Evolutionary conservation across 2,888 invertebrate genomes (phyloP), one percentile per base, ranked within the genome.

Genomic region (Luperina nickerlii): DNA sequence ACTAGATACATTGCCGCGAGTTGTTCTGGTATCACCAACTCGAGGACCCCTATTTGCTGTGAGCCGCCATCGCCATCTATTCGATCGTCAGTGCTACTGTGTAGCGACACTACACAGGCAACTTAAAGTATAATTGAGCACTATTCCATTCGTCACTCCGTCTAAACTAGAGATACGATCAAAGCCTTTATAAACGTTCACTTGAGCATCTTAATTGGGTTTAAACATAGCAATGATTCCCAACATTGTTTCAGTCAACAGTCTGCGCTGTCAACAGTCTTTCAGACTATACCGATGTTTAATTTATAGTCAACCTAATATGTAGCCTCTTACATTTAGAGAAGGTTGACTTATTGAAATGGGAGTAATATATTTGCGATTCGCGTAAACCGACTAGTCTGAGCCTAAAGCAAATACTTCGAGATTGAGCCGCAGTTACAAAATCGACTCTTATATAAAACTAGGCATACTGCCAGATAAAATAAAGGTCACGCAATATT

Each of bases 1-100:
- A 93, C 90, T 91, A 89, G 92, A 93, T 93, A 91, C 90, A 90
- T 89, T 87, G 89, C 90, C 90, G 88, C 90, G 87, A 90, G 90
- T 91, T 91, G 88, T 89, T 89, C 86, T 89, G 79, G 84, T 87
- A 85, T 87, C 84, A 82, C 81, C 80, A 87, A 78, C 83, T 80
- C 76, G 65, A 81, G 66, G 83, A 76, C 82, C 84, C 74, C 77
- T 82, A 82, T 85, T 81, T 83, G 78, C 71, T 48, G 27, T 62
- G 11, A 68, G 54, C 73, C 27, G 48, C 48, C 45, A 60, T 78
- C 66, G 48, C 48, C 45, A 60, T 78, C 66, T 24, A 78, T 75
- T 75, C 67, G 57, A 45, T 60, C 70, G 73, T 65, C 38, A 48
- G 9, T 51, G 54, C 67, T 77, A 42, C 60, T 65, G 13, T 65